Percentiles rank a stretch among this genome's conserved stretches.
Evolutionary conservation across 2,888 invertebrate genomes (phyloP).

Genomic region (Myopa testacea): DNA sequence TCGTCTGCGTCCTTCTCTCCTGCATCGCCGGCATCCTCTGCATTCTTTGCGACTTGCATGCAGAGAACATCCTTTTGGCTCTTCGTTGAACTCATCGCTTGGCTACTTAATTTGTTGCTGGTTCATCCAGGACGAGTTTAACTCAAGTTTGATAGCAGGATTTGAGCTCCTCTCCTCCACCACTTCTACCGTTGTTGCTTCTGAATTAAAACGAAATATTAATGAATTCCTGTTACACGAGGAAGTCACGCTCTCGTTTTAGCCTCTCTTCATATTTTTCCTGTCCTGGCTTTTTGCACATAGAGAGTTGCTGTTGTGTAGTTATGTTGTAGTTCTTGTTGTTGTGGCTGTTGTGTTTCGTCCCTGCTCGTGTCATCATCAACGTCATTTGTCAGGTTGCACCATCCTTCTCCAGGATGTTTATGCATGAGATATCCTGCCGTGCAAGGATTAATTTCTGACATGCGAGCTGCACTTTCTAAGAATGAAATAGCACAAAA

Average conservation of each 20-base stretch:
- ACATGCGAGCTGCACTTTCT: slow-evolving; percentile 33
- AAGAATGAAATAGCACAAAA: background rate
- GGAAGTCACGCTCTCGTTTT: slow-evolving; percentile 25
- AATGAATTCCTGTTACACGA: slow-evolving; percentile 32
- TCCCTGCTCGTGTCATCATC: slow-evolving; percentile 11
- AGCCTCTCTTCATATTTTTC: background rate
- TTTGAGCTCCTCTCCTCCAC: background rate
- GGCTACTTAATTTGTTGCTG: background rate
- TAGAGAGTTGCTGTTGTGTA: background rate
- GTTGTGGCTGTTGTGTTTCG: too few species aligned
- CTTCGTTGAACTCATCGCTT: background rate
- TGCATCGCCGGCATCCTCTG: background rate
- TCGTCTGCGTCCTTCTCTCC: background rate
- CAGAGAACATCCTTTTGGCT: too few species aligned
- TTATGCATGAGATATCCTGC: slow-evolving; percentile 34
- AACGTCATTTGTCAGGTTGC: slow-evolving; percentile 21
- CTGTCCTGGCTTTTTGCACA: too few species aligned
- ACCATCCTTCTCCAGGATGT: background rate
- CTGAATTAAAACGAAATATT: slow-evolving; percentile 28
- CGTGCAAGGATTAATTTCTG: slow-evolving; percentile 36
- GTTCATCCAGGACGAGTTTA: background rate
- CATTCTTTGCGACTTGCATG: too few species aligned
- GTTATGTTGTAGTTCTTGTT: background rate
- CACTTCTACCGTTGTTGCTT: background rate
- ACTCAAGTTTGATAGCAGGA: slow-evolving; percentile 3